Evolutionary conservation across 2,888 invertebrate species (phyloP), one percentile per base, ranked within the genome.

Genomic region (Rhagonycha lutea): DNA sequence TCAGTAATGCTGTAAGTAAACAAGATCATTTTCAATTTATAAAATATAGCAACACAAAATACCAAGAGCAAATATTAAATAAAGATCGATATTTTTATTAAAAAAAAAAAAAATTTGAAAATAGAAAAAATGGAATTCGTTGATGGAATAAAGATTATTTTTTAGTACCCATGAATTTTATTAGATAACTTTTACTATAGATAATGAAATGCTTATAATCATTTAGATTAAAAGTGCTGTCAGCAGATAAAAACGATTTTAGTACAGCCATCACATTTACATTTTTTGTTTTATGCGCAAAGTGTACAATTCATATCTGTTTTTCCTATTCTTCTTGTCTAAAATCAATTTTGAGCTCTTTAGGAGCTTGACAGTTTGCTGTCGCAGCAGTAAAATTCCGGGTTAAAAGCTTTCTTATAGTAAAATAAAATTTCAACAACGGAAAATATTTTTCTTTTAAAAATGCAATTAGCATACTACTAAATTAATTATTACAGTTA

Each of bases 291-390:
- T 65, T 65, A 65, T 65, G 63, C 63, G 26, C 63, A 65, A 65
- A 65, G 63, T 24, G 63, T 65, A 65, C 63, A 65, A 65, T 65
- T 65, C 63, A 65, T 65, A 65, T 65, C 63, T 65, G 63, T 65
- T 65, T 65, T 65, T 65, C 63, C 63, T 24, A 65, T 65, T 65
- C 63, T 65, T 65, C 63, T 65, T 65, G 63, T 65, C 63, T 65
- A 65, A 65, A 67, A 67, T 72, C 65, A 72, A 72, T 71, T 71
- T 71, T 63, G 70, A 67, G 65, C 60, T 67, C 63, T 60, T 67
- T 72, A 65, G 47, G 47, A 26, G 65, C 71, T 24, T 72, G 71
- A 72, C 71, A 72, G 71, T 65, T 72, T 23, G n/a, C 71, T 72
- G 67, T 72, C 71, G 65, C 71, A 23, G 47, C 65, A 29, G 32